These are phyloP conservation scores for Diorhabda sublineata DNA, from an alignment of 1,140 invertebrate species.

Conservation along the genomic window DNA sequence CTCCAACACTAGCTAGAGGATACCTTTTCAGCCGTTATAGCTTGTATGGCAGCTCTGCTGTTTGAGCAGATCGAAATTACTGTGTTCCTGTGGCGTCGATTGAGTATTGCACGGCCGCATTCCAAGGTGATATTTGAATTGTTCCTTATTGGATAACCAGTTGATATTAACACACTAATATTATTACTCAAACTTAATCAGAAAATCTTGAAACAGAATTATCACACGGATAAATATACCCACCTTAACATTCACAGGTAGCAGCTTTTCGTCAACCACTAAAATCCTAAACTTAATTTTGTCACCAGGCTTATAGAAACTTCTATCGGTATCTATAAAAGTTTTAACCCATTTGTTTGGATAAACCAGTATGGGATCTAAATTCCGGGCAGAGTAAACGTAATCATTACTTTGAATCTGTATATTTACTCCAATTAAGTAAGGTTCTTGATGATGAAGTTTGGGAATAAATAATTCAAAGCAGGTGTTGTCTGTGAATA, in stretches of 20 bases:
- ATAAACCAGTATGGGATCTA: conserved; percentile 51
- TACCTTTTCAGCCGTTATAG: too few species aligned
- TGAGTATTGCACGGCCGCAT: too few species aligned
- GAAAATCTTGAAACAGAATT: too few species aligned
- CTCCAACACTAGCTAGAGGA: too few species aligned
- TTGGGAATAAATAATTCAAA: conserved; percentile 35
- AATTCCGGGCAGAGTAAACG: conserved; percentile 49
- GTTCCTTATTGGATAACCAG: too few species aligned
- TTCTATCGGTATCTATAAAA: conserved; percentile 53
- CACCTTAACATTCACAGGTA: conserved; percentile 50
- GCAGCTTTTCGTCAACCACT: conserved; percentile 50
- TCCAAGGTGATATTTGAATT: too few species aligned
- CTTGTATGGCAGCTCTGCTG: too few species aligned
- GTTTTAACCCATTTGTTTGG: conserved; percentile 46
- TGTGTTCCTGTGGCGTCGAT: too few species aligned
- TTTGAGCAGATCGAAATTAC: too few species aligned
- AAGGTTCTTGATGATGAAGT: conserved; percentile 23
- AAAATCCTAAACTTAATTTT: conserved; percentile 55
- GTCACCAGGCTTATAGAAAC: conserved; percentile 62
- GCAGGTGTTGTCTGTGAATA: conserved; percentile 34
- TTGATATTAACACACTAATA: too few species aligned
- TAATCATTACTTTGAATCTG: conserved; percentile 45
- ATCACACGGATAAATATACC: conserved; percentile 18
- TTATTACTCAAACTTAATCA: too few species aligned
- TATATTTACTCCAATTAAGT: conserved; percentile 42